Evolutionary conservation across 1,140 invertebrate genomes (phyloP).

Genomic region (Octopus bimaculoides): DNA sequence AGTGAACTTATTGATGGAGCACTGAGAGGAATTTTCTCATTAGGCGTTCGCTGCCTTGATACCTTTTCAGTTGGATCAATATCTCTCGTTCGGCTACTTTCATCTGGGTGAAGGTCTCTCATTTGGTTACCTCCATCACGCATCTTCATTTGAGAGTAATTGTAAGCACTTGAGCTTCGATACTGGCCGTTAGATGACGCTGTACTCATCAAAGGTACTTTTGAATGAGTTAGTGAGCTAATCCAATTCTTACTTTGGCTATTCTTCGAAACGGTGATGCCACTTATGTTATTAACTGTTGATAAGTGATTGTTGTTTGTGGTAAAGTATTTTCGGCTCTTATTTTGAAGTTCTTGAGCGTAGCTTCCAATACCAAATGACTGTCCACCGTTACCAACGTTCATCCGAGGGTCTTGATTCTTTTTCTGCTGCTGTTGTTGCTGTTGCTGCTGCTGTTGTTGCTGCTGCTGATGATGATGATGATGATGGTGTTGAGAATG

Average conservation of each 20-base stretch:
- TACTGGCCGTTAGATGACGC: neutral
- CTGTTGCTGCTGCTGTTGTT: neutral
- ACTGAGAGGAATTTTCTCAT: constrained; percentile 17
- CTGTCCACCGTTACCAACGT: constrained; percentile 3
- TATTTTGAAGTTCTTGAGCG: constrained; percentile 27
- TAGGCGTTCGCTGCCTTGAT: neutral
- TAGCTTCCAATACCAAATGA: constrained; percentile 17
- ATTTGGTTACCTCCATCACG: constrained; percentile 2
- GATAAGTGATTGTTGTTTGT: constrained; percentile 12
- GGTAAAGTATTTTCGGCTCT: constrained; percentile 27
- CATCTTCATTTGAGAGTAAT: neutral
- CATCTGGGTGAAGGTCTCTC: constrained; percentile 9
- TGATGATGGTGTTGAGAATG: constrained; percentile 11
- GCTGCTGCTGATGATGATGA: constrained; percentile 16
- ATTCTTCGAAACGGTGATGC: neutral
- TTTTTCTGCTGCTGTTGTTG: neutral
- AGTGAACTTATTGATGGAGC: constrained; percentile 29
- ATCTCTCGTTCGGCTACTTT: constrained; percentile 23
- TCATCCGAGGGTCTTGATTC: neutral
- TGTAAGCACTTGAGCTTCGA: neutral
- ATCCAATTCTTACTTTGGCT: too few relatives aligned
- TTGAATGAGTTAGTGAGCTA: too few relatives aligned
- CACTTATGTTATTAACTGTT: neutral
- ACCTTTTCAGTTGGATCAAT: constrained; percentile 10
- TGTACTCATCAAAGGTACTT: too few relatives aligned